Evolutionary conservation across 2,113 vertebrate genomes (phyloP).

Genomic region (Emydocephalus ijimae): DNA sequence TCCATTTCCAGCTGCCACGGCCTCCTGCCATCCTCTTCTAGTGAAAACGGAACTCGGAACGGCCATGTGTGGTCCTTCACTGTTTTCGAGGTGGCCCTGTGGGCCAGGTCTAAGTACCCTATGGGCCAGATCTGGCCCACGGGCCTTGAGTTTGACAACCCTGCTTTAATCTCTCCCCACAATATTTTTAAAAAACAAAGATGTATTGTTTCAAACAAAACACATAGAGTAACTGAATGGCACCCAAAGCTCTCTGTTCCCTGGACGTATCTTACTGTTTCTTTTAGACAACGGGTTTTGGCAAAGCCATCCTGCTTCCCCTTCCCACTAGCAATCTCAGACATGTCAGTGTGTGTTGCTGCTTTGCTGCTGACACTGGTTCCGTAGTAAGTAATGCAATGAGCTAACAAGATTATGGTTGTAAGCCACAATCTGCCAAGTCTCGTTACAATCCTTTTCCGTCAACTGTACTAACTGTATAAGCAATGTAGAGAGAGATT

Average conservation of each 20-base stretch:
- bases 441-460: conserved; percentile 1
- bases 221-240: not conserved
- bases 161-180: not conserved
- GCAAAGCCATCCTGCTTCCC: not conserved
- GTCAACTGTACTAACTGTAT: conserved; percentile 6
- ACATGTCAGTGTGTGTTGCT: not conserved
- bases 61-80: too few species aligned
- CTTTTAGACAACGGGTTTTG: not conserved
- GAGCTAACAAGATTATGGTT: conserved; percentile 24
- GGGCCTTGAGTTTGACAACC: too few species aligned
- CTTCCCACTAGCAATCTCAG: not conserved
- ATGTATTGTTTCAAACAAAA: not conserved
- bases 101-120: too few species aligned
- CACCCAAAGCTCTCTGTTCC: not conserved
- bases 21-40: too few species aligned
- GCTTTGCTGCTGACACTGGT: not conserved
- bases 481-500: not conserved
- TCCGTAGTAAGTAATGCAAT: not conserved
- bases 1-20: too few species aligned
- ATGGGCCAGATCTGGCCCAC: too few species aligned
- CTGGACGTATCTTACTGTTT: not conserved
- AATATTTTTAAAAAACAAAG: not conserved
- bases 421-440: conserved; percentile 18
- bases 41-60: too few species aligned
- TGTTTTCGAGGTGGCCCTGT: too few species aligned